Percentiles rank a stretch among this genome's conserved stretches.
phyloP scores from a whole-genome alignment of 2,113 vertebrate genomes.

The Odocoileus hemionus region DNA sequence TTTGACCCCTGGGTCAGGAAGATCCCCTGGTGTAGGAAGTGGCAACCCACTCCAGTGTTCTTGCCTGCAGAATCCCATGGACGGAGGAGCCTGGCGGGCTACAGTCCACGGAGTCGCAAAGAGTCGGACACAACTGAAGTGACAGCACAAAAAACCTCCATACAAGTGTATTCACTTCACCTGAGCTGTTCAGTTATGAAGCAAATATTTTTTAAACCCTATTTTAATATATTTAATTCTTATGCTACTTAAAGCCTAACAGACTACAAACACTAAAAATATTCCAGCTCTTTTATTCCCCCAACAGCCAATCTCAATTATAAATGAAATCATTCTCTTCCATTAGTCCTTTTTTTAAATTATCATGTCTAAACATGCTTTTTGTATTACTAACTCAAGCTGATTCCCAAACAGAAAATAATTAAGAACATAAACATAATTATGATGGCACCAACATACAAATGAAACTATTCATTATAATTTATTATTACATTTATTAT shows the following conservation, averaged over 20 bases:
- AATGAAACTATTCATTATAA: neutral
- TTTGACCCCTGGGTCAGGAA: neutral
- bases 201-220: neutral
- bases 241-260: neutral
- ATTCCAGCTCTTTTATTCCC: neutral
- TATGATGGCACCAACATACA: neutral
- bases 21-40: neutral
- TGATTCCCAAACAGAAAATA: neutral
- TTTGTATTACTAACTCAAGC: neutral
- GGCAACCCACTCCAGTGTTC: neutral
- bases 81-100: neutral
- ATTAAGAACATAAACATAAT: neutral
- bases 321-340: neutral
- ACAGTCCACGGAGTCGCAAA: rapidly evolving
- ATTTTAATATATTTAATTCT: constrained; percentile 7
- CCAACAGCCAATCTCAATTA: neutral
- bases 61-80: neutral
- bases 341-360: neutral
- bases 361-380: neutral
- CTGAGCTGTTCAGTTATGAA: neutral
- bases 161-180: neutral
- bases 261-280: constrained; percentile 7
- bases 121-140: neutral
- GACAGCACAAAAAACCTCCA: neutral
- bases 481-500: neutral